These are phyloP conservation scores for Microtus agrestis DNA, from an alignment of 2,797 vertebrate species.

Conservation along the genomic window DNA sequence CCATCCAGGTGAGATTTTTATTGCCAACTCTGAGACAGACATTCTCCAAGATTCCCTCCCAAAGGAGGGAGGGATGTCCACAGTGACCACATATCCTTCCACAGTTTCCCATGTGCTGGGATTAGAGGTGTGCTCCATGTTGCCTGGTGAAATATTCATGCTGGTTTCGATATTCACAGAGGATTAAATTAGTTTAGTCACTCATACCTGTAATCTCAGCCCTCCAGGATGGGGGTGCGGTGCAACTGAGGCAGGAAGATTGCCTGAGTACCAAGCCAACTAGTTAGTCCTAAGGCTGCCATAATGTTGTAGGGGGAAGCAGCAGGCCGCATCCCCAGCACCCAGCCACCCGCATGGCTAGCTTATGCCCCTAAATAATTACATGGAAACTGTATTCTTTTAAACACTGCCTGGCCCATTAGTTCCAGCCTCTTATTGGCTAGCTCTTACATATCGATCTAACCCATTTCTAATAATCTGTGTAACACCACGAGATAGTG, in stretches of 20 bases:
- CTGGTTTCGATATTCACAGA: background rate
- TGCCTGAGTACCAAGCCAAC: background rate
- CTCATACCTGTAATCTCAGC: background rate
- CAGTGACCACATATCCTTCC: background rate
- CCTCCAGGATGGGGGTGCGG: background rate
- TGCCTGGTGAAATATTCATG: background rate
- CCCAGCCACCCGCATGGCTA: no score
- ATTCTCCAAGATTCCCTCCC: slow-evolving; percentile 25
- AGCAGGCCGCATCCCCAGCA: fast-evolving
- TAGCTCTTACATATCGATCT: no score
- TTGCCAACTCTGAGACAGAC: background rate
- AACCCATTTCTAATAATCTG: no score
- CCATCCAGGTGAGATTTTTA: background rate
- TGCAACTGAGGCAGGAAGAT: background rate
- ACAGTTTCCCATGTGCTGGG: background rate
- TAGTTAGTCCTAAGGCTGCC: background rate
- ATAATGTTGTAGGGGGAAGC: no score
- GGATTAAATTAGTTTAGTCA: background rate
- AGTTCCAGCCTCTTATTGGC: no score
- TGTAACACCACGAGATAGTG: no score
- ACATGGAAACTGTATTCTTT: no score
- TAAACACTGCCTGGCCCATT: no score
- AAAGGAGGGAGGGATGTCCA: background rate
- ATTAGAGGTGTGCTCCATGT: background rate
- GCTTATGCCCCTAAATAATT: no score